Evolutionary conservation across 1,140 invertebrate genomes (phyloP).

Genomic region (Bombus waltoni): DNA sequence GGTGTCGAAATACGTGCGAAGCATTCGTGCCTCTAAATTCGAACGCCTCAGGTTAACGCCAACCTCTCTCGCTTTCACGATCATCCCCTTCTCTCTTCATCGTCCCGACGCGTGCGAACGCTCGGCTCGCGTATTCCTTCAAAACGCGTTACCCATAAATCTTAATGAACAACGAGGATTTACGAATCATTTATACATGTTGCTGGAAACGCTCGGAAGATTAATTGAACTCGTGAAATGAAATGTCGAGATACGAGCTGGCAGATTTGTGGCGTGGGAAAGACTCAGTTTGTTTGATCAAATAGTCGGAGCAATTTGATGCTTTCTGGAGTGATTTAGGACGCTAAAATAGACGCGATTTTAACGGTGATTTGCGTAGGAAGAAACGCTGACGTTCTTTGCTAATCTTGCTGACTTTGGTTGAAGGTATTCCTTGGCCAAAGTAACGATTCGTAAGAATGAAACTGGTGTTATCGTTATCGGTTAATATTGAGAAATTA

Average conservation of each 20-base stretch:
- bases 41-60: conserved; percentile 27
- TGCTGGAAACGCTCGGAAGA: conserved; percentile 10
- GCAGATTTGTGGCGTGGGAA: neutral
- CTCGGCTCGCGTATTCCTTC: conserved; percentile 2
- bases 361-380: neutral
- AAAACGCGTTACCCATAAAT: conserved; percentile 41
- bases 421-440: too few species aligned
- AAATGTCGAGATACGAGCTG: neutral
- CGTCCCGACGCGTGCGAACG: neutral
- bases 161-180: conserved; percentile 42
- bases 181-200: conserved; percentile 40
- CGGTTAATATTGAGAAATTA: too few species aligned
- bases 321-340: too few species aligned
- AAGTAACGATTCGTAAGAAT: too few species aligned
- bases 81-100: neutral
- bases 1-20: conserved; percentile 52
- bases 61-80: too few species aligned
- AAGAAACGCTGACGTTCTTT: too few species aligned
- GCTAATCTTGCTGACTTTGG: too few species aligned
- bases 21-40: conserved; percentile 42
- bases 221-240: conserved; percentile 18
- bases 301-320: neutral
- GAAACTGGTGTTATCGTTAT: too few species aligned
- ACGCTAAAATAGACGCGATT: neutral
- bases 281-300: neutral